phyloP scores from a whole-genome alignment of 2,888 invertebrate species.

The Malthinus seriepunctatus region DNA sequence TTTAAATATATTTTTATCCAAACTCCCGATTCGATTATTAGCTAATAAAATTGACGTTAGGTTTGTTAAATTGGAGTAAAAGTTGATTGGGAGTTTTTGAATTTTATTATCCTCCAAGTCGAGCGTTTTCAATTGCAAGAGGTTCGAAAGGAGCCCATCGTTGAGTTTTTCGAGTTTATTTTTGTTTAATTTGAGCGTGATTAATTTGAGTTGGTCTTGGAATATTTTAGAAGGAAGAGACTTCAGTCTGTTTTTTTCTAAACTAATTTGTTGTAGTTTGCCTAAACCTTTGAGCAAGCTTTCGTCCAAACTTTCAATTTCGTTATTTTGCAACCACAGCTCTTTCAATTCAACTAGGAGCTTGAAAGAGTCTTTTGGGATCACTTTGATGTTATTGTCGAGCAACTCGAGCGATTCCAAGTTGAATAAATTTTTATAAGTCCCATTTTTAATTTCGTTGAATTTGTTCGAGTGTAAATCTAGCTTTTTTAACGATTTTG shows the following conservation, averaged over 20 bases:
- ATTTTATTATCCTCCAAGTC: not conserved
- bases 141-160: not conserved
- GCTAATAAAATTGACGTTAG: not conserved
- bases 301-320: not conserved
- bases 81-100: not conserved
- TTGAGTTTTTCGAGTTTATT: not conserved
- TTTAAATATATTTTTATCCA: not conserved
- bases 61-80: not conserved
- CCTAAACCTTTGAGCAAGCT: not conserved
- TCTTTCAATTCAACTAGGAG: not conserved
- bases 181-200: not conserved
- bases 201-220: not conserved
- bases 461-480: not conserved
- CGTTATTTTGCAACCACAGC: not conserved
- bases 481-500: not conserved
- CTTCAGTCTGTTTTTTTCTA: slow-evolving; percentile 3
- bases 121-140: not conserved
- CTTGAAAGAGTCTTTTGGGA: not conserved
- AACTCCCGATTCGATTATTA: not conserved
- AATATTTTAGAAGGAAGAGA: not conserved
- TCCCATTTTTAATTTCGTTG: not conserved
- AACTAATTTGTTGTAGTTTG: slow-evolving; percentile 9
- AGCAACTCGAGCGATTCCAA: slow-evolving; percentile 1
- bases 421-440: not conserved
- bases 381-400: not conserved